Conservation (phyloP, 2,797 vertebrate species). For the Lycodopsis pacificus region DNA sequence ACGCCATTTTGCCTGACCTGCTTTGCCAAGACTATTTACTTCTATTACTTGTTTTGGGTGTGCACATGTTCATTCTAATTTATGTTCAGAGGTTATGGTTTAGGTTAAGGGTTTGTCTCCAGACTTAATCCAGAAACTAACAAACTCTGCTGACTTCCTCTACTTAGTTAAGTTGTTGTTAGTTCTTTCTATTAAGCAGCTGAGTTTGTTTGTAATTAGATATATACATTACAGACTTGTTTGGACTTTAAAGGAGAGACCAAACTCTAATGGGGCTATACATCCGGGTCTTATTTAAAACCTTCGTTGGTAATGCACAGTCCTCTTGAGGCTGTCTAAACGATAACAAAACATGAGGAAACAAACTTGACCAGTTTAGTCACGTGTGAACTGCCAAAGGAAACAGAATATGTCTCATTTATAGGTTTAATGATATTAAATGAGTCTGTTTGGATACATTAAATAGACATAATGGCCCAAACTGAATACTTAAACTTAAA, state of each 20-base stretch:
- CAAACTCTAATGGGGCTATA: not conserved
- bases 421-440: slow-evolving; percentile 25
- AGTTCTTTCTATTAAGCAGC: not conserved
- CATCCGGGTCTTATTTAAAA: slow-evolving; percentile 1
- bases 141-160: not conserved
- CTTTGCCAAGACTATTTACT: too few relatives aligned
- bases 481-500: slow-evolving; percentile 4
- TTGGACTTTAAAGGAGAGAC: slow-evolving; percentile 4
- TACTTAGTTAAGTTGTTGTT: not conserved
- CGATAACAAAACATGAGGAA: slow-evolving; percentile 7
- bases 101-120: not conserved
- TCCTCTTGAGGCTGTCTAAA: slow-evolving; percentile 9
- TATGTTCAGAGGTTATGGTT: not conserved
- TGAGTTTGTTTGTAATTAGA: slow-evolving; percentile 6
- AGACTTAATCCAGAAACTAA: not conserved
- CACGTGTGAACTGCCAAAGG: not conserved
- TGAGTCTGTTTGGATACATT: slow-evolving; percentile 11
- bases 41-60: not conserved
- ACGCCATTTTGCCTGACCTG: too few relatives aligned
- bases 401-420: not conserved
- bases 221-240: not conserved
- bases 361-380: slow-evolving; percentile 9
- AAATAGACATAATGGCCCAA: slow-evolving; percentile 25
- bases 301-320: not conserved
- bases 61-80: not conserved